Evolutionary conservation across 2,113 vertebrate species (phyloP).

Genomic region (Gnathonemus longibarbis): DNA sequence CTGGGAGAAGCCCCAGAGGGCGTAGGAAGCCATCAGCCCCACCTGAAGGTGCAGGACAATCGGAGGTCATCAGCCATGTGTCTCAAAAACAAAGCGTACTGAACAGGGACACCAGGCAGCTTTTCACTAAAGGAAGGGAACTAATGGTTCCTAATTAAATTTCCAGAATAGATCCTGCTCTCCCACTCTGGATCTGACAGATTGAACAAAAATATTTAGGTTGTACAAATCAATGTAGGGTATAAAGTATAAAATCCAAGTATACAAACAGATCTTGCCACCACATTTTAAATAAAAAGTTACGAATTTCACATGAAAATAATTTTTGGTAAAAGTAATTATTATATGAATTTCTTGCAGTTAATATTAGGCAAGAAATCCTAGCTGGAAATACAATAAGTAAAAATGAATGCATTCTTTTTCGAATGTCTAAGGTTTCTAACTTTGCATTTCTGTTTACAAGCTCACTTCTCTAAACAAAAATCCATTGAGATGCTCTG

Average conservation of each 20-base stretch:
- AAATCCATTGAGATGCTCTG: neutral
- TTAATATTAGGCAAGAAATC: neutral
- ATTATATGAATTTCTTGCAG: neutral
- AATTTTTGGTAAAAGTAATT: neutral
- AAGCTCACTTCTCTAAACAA: neutral
- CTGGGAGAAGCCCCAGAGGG: constrained; percentile 78
- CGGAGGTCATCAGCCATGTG: neutral
- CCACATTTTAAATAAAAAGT: neutral
- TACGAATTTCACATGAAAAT: neutral
- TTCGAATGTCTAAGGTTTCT: neutral
- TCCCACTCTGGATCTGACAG: neutral
- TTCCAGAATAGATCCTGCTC: neutral
- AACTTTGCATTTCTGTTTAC: neutral
- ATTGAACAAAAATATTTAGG: neutral
- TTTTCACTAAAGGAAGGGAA: neutral
- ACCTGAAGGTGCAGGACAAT: constrained; percentile 56
- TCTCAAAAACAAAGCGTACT: neutral
- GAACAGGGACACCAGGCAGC: neutral
- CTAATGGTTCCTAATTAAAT: neutral
- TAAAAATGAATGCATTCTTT: neutral
- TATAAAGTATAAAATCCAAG: neutral
- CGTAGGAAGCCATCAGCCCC: constrained; percentile 78
- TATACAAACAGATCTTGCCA: neutral
- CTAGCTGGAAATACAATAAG: neutral
- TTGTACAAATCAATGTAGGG: neutral